phyloP scores from a whole-genome alignment of 1,140 invertebrate species.

The Zaprionus tsacasi region DNA sequence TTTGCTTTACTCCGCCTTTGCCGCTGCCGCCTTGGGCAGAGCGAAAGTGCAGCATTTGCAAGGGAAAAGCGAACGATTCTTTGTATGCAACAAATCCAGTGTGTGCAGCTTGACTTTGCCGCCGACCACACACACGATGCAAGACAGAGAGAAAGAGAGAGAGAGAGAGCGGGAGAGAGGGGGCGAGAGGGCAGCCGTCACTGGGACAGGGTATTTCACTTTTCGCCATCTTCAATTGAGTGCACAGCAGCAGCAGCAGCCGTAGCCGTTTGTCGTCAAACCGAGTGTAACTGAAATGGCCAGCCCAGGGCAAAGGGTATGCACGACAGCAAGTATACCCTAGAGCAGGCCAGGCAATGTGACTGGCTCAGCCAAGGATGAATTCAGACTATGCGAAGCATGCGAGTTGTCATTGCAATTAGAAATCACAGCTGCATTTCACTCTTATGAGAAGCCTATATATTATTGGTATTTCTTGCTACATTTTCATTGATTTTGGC shows the following conservation, averaged over 20 bases:
- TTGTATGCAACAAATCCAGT: slow-evolving; percentile 61
- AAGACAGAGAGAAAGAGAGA: background rate
- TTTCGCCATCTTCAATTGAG: slow-evolving; percentile 36
- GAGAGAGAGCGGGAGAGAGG: background rate
- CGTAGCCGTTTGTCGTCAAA: slow-evolving; percentile 10
- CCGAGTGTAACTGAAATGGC: slow-evolving; percentile 36
- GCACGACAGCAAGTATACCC: slow-evolving; percentile 47
- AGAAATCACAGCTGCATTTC: too few relatives aligned
- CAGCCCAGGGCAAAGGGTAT: slow-evolving; percentile 25
- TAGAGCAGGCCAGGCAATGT: background rate
- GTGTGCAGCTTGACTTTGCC: slow-evolving; percentile 62
- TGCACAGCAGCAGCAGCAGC: slow-evolving; percentile 11
- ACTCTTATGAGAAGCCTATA: too few relatives aligned
- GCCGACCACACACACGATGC: slow-evolving; percentile 8
- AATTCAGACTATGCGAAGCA: too few relatives aligned
- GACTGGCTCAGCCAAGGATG: too few relatives aligned
- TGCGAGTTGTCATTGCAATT: too few relatives aligned
- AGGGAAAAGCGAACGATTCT: slow-evolving; percentile 25
- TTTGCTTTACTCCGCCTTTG: slow-evolving; percentile 37
- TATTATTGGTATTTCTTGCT: too few relatives aligned
- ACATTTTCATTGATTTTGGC: too few relatives aligned
- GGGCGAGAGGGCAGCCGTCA: background rate
- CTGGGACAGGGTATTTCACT: slow-evolving; percentile 27
- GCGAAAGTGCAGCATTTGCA: slow-evolving; percentile 20
- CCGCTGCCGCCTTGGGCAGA: slow-evolving; percentile 31